Evolutionary conservation across 1,140 invertebrate species (phyloP).

Genomic region (Ceratina australensis): DNA sequence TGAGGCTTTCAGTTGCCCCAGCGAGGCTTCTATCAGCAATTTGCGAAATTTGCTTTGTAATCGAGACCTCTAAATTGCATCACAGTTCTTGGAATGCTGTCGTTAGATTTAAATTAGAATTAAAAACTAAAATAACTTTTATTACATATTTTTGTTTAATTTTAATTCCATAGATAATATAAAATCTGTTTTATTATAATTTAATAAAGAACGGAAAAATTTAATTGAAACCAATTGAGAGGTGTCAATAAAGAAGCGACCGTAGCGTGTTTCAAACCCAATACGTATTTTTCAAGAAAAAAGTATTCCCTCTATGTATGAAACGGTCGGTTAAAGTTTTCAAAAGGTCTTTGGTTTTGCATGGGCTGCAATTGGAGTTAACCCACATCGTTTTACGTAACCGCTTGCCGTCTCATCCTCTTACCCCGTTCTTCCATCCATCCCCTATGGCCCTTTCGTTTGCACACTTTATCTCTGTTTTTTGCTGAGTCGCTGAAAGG

Average conservation of each 20-base stretch:
- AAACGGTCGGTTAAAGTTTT: not conserved
- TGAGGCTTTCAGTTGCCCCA: not conserved
- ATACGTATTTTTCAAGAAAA: not conserved
- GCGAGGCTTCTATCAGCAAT: not conserved
- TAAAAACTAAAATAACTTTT: too few relatives aligned
- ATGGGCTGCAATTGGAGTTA: constrained; percentile 34
- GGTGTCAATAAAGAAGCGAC: too few relatives aligned
- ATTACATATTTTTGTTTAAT: too few relatives aligned
- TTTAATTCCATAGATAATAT: too few relatives aligned
- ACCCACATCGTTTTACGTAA: constrained; percentile 9
- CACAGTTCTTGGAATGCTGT: too few relatives aligned
- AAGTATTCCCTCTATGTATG: not conserved
- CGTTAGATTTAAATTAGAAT: too few relatives aligned
- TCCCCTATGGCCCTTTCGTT: not conserved
- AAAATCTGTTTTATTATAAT: too few relatives aligned
- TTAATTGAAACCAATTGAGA: too few relatives aligned
- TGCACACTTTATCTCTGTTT: not conserved
- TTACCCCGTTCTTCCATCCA: not conserved
- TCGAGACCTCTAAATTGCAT: too few relatives aligned
- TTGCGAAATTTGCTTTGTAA: too few relatives aligned
- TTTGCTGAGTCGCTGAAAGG: not conserved
- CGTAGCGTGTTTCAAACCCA: too few relatives aligned
- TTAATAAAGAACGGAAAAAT: too few relatives aligned
- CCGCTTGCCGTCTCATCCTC: not conserved
- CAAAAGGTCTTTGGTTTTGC: constrained; percentile 32